These are phyloP conservation scores for Plutella xylostella DNA, from an alignment of 2,888 invertebrate species.

Conservation along the genomic window DNA sequence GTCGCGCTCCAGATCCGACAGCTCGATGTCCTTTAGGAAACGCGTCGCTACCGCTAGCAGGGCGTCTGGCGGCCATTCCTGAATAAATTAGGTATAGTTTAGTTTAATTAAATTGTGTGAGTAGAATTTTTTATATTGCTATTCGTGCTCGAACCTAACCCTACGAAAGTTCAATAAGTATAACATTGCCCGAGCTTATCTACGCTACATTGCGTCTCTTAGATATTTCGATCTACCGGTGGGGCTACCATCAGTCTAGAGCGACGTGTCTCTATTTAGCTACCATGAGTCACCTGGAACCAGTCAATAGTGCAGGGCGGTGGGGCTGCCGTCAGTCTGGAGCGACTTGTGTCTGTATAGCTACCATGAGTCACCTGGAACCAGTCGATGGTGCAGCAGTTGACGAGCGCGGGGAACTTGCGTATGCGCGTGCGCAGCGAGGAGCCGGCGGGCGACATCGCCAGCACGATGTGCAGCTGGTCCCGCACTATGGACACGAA, in stretches of 20 bases:
- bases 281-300: slow-evolving; percentile 87
- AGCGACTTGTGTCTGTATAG: slow-evolving; percentile 71
- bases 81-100: slow-evolving; percentile 12
- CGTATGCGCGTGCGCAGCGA: slow-evolving; percentile 84
- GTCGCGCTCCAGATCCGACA: slow-evolving; percentile 77
- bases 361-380: slow-evolving; percentile 74
- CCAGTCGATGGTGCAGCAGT: slow-evolving; percentile 97
- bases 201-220: no score
- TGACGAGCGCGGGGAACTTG: slow-evolving; percentile 93
- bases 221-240: no score
- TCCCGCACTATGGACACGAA: slow-evolving; percentile 90
- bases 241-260: no score
- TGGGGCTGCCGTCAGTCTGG: slow-evolving; percentile 93
- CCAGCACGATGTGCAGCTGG: slow-evolving; percentile 89
- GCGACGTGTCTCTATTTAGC: no score
- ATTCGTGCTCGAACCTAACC: no score
- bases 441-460: slow-evolving; percentile 93
- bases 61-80: slow-evolving; percentile 96
- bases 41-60: slow-evolving; percentile 87
- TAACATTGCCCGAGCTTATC: no score
- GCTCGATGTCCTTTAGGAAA: slow-evolving; percentile 83
- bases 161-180: no score
- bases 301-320: slow-evolving; percentile 95
- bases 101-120: no score
- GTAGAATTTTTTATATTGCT: no score